phyloP scores from a whole-genome alignment of 2,888 invertebrate species.

The Clunio marinus region DNA sequence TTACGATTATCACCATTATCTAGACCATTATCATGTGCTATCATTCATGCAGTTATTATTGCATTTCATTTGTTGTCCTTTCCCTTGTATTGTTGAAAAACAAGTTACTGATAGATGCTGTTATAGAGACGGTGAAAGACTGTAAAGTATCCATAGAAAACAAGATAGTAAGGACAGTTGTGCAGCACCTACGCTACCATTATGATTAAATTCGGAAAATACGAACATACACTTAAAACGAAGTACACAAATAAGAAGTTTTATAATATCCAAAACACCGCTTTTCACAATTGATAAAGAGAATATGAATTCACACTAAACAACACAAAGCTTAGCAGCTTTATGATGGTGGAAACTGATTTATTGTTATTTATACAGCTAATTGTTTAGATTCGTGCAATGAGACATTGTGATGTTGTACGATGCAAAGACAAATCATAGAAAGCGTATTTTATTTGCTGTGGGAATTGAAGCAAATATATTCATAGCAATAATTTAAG shows the following conservation, averaged over 20 bases:
- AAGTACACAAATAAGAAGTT: no score
- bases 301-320: background rate
- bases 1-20: slow-evolving; percentile 33
- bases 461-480: slow-evolving; percentile 7
- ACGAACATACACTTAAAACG: no score
- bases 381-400: slow-evolving; percentile 9
- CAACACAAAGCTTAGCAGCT: background rate
- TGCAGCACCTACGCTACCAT: no score
- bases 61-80: background rate
- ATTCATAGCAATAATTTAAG: slow-evolving; percentile 34
- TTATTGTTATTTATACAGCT: slow-evolving; percentile 17
- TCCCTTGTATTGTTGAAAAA: background rate
- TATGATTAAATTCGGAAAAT: no score
- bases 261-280: no score
- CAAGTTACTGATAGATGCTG: no score
- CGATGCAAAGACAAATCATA: background rate
- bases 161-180: no score
- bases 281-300: background rate
- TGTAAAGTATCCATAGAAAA: no score
- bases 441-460: background rate
- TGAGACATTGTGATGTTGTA: slow-evolving; percentile 9
- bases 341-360: background rate
- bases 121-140: no score
- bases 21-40: no score
- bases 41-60: background rate